Evolutionary conservation across 2,888 invertebrate species (phyloP).

Genomic region (Ormyrus nitidulus): DNA sequence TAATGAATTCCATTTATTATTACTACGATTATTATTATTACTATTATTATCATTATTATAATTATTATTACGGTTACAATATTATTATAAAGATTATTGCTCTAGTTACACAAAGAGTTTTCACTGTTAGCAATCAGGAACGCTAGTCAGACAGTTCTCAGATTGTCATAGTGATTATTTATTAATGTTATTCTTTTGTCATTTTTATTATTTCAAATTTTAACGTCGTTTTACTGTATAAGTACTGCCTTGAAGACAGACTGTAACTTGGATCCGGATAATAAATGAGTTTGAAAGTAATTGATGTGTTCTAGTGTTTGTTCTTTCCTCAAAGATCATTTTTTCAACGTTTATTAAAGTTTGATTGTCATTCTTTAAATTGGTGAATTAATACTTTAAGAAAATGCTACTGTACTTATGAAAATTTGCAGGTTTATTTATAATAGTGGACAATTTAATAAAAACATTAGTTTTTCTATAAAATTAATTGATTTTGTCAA

Average conservation of each 20-base stretch:
- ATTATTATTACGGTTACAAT: constrained; percentile 53
- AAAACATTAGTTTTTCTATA: no score
- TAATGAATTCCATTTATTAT: constrained; percentile 49
- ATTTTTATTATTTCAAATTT: constrained; percentile 52
- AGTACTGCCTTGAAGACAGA: constrained; percentile 71
- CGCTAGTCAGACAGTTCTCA: constrained; percentile 49
- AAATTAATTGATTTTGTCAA: no score
- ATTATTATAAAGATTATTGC: constrained; percentile 58
- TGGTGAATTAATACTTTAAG: no score
- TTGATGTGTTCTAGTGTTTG: neutral
- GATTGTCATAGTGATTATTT: constrained; percentile 50
- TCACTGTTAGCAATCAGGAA: constrained; percentile 50
- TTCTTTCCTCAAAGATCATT: neutral
- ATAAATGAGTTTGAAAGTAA: constrained; percentile 66
- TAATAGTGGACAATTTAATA: no score
- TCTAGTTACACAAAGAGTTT: constrained; percentile 41
- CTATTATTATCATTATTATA: constrained; percentile 18
- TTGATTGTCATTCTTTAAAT: no score
- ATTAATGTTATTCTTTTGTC: constrained; percentile 54
- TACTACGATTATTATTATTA: constrained; percentile 29
- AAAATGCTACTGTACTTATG: no score
- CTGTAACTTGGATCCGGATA: constrained; percentile 70
- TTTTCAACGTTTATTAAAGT: constrained; percentile 1
- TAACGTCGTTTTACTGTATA: constrained; percentile 64
- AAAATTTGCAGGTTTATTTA: no score